These are phyloP conservation scores for Campoletis sonorensis DNA, from an alignment of 1,140 invertebrate genomes.

Conservation along the genomic window DNA sequence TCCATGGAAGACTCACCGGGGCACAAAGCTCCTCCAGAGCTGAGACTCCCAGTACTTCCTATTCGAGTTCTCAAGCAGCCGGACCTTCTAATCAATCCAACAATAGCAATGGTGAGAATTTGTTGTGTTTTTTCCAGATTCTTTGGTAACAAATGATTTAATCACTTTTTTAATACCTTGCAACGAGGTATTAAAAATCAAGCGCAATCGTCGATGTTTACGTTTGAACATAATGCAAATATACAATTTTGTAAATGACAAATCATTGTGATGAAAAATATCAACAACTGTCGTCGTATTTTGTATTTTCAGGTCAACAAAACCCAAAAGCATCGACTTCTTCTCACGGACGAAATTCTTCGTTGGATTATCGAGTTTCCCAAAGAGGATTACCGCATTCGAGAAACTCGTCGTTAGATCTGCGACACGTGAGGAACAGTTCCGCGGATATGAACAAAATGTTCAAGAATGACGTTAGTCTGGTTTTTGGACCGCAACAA, in stretches of 20 bases:
- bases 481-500: constrained; percentile 82
- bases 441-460: constrained; percentile 87
- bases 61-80: constrained; percentile 38
- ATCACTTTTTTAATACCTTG: too few relatives aligned
- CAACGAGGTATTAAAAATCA: too few relatives aligned
- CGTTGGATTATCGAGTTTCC: constrained; percentile 83
- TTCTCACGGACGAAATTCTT: constrained; percentile 86
- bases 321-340: constrained; percentile 63
- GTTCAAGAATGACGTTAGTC: constrained; percentile 83
- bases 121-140: too few relatives aligned
- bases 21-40: constrained; percentile 51
- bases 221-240: too few relatives aligned
- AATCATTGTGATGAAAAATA: background rate
- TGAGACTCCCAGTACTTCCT: constrained; percentile 62
- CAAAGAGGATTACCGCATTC: constrained; percentile 81
- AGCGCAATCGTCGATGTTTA: too few relatives aligned
- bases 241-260: too few relatives aligned
- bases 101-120: constrained; percentile 59
- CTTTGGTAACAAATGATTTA: too few relatives aligned
- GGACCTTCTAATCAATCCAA: constrained; percentile 57
- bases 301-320: constrained; percentile 60
- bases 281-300: too few relatives aligned
- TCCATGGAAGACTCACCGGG: constrained; percentile 64
- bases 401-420: constrained; percentile 88
- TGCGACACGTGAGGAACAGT: constrained; percentile 87